Base-by-base conservation (phyloP, 2,888 invertebrate species). In the Metopia argyrocephala region DNA sequence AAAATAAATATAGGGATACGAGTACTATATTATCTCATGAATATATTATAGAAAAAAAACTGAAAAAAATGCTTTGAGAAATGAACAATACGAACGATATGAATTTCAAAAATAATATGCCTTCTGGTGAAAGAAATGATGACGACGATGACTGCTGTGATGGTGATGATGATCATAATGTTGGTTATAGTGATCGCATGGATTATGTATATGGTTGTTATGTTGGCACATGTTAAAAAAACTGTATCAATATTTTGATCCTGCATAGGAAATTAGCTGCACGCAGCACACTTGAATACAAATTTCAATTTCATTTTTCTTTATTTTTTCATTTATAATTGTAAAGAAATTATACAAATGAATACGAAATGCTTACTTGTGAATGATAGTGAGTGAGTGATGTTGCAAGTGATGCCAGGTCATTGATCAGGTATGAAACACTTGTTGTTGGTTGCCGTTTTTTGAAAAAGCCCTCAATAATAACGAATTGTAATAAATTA, bases 221-320 rank as follows among this genome's bases (percentile, higher is more conserved):
- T 74, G 76, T 73, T 76, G 81, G 81, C 81, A 81, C 81, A 81
- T 81, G 81, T 81, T 81, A 81, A 54, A 68, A 66, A 31, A 75
- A 61, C 27, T 74, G 69, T 78, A 81, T 75, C 78, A 81, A 81
- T 81, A 81, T 81, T 81, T 78, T 78, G 81, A 81, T 81, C 62
- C 69, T 78, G 78, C 78, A 66, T 78, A 59, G 66, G 56, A 70
- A 81, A 81, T 81, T 81, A 81, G 81, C 81, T 81, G 78, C 81
- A 81, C 74, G 78, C 74, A 81, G 50, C 52, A 64, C 66, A 75
- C 59, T 79, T 74, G 59, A n/a, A n/a, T n/a, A n/a, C n/a, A n/a
- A n/a, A n/a, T n/a, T n/a, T n/a, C n/a, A n/a, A n/a, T n/a, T n/a
- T n/a, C n/a, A n/a, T n/a, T n/a, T n/a, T n/a, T n/a, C n/a, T n/a